phyloP scores from a whole-genome alignment of 1,140 invertebrate genomes.

The Apocrypta bakeri region DNA sequence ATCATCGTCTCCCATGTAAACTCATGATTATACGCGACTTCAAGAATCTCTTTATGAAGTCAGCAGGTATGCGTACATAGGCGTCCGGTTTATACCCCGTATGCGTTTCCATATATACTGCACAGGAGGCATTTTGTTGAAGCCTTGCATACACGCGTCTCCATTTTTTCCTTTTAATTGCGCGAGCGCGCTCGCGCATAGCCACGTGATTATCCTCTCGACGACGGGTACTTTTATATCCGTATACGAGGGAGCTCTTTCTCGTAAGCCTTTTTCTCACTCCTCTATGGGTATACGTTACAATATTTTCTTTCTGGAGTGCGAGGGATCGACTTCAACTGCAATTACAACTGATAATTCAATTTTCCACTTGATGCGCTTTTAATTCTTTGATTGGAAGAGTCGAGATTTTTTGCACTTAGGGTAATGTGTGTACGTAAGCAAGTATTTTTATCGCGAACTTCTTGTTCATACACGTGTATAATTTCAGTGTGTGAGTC shows the following conservation, averaged over 20 bases:
- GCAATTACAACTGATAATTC: conserved; percentile 44
- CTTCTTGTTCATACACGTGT: no score
- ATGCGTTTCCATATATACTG: background rate
- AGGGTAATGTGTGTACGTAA: background rate
- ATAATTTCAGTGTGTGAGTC: no score
- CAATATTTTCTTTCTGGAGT: background rate
- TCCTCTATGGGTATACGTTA: background rate
- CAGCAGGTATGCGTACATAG: background rate
- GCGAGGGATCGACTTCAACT: conserved; percentile 16
- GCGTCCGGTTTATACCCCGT: conserved; percentile 1
- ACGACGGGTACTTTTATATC: no score
- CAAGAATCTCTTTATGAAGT: conserved; percentile 16
- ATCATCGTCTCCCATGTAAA: background rate
- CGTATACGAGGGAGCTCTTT: no score
- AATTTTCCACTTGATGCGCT: conserved; percentile 6
- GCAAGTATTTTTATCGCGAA: no score
- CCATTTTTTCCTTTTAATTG: conserved; percentile 39
- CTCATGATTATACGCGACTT: no score
- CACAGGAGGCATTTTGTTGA: conserved; percentile 20
- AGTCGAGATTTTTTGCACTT: background rate
- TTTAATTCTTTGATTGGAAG: conserved; percentile 15
- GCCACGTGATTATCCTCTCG: background rate
- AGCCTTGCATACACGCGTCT: background rate
- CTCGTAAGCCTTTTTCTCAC: background rate
- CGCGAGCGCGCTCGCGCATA: no score